Conservation (phyloP, 2,888 invertebrate species). For the Drosophila affinis region DNA sequence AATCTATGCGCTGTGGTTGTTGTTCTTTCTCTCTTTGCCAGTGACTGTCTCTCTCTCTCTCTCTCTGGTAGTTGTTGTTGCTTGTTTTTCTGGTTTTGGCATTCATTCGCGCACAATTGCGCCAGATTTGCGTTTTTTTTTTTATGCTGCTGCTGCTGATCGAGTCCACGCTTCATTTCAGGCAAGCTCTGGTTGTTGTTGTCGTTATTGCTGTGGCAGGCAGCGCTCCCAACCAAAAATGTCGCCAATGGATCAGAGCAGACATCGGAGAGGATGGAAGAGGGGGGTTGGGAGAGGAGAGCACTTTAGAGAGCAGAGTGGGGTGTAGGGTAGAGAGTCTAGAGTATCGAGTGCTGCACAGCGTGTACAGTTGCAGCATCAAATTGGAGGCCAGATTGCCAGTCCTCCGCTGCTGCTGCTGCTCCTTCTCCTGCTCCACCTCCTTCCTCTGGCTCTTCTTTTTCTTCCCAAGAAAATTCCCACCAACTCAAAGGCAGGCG, state of each 20-base stretch:
- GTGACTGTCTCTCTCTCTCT: background rate
- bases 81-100: conserved; percentile 74
- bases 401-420: conserved; percentile 5
- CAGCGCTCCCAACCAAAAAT: conserved; percentile 14
- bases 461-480: conserved; percentile 36
- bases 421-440: conserved; percentile 11
- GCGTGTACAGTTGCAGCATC: conserved; percentile 72
- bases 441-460: background rate
- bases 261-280: background rate
- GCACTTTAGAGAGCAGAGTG: conserved; percentile 2
- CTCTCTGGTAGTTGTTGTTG: conserved; percentile 35
- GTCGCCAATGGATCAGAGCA: conserved; percentile 43
- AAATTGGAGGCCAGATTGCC: conserved; percentile 61
- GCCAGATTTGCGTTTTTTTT: conserved; percentile 77
- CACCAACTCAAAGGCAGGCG: conserved; percentile 2
- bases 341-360: conserved; percentile 1
- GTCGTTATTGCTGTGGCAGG: background rate
- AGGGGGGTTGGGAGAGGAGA: background rate
- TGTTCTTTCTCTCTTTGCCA: conserved; percentile 71
- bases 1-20: conserved; percentile 63
- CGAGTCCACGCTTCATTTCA: conserved; percentile 72
- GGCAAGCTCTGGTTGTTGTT: conserved; percentile 27
- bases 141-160: conserved; percentile 37
- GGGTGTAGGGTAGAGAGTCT: background rate
- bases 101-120: conserved; percentile 76